Percentiles rank a stretch among this genome's conserved stretches.
phyloP scores from a whole-genome alignment of 2,797 vertebrate species.

The Emydoidea blandingii region DNA sequence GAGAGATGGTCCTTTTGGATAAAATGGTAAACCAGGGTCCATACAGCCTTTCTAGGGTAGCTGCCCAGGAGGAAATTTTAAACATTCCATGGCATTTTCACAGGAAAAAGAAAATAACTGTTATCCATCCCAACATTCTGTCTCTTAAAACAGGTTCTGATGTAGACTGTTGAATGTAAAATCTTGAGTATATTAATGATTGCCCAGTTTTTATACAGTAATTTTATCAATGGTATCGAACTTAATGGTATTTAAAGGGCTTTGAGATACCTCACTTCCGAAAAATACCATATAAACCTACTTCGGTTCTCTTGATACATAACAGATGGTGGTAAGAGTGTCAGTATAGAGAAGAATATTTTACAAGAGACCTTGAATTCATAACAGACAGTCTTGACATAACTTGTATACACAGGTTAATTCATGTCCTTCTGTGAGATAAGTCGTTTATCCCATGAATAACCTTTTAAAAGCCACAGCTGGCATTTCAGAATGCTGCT shows the following conservation, averaged over 20 bases:
- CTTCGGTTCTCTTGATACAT: neutral
- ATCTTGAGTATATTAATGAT: constrained; percentile 3
- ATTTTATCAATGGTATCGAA: neutral
- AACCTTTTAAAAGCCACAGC: constrained; percentile 80
- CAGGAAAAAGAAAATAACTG: neutral
- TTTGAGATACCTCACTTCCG: neutral
- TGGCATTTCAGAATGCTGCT: constrained; percentile 76
- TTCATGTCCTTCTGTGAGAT: constrained; percentile 72
- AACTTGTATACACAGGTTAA: constrained; percentile 73
- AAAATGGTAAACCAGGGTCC: neutral
- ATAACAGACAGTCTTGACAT: constrained; percentile 65
- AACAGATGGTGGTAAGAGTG: constrained; percentile 54
- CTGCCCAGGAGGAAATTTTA: neutral
- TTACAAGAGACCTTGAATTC: constrained; percentile 56
- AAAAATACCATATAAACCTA: constrained; percentile 26
- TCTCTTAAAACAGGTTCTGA: neutral
- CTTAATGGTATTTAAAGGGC: neutral
- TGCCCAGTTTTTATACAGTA: neutral
- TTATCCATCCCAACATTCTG: neutral
- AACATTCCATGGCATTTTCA: neutral
- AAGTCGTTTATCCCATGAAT: constrained; percentile 75
- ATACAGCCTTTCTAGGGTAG: neutral
- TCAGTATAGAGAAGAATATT: constrained; percentile 47
- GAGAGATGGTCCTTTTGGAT: neutral
- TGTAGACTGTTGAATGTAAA: neutral